Percentiles rank a stretch among this genome's conserved stretches.
phyloP scores from a whole-genome alignment of 2,888 invertebrate species.

The Dasypolia templi region DNA sequence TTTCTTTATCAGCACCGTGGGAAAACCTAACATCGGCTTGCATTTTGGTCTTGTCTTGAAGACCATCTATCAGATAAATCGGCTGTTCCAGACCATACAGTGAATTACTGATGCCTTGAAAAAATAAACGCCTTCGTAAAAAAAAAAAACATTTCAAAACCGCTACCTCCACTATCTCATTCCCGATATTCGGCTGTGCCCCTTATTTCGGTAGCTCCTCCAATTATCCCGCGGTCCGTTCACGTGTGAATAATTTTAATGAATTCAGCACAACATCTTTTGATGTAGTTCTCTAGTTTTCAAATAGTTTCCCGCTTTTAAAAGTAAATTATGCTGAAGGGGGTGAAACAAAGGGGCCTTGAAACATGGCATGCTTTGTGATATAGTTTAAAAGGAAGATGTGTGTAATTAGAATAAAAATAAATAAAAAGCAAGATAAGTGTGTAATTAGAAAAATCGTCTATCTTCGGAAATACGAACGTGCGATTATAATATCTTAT shows the following conservation, averaged over 20 bases:
- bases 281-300: constrained; percentile 67
- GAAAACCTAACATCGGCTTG: too few species aligned
- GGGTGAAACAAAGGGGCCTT: constrained; percentile 21
- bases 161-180: constrained; percentile 43
- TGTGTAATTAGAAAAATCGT: constrained; percentile 1
- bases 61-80: too few species aligned
- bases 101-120: too few species aligned
- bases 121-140: too few species aligned
- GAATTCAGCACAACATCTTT: constrained; percentile 72
- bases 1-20: too few species aligned
- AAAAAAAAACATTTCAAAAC: too few species aligned
- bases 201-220: constrained; percentile 72
- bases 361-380: constrained; percentile 20
- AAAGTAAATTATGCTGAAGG: constrained; percentile 40
- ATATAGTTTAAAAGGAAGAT: constrained; percentile 9
- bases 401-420: constrained; percentile 3
- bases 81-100: too few species aligned
- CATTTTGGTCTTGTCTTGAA: too few species aligned
- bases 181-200: constrained; percentile 60
- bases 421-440: not conserved
- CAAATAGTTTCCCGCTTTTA: constrained; percentile 42
- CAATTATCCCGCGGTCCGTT: constrained; percentile 76
- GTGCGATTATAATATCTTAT: not conserved
- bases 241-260: constrained; percentile 74
- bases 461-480: not conserved